phyloP scores from a whole-genome alignment of 2,797 vertebrate species.

The Ataeniobius toweri region DNA sequence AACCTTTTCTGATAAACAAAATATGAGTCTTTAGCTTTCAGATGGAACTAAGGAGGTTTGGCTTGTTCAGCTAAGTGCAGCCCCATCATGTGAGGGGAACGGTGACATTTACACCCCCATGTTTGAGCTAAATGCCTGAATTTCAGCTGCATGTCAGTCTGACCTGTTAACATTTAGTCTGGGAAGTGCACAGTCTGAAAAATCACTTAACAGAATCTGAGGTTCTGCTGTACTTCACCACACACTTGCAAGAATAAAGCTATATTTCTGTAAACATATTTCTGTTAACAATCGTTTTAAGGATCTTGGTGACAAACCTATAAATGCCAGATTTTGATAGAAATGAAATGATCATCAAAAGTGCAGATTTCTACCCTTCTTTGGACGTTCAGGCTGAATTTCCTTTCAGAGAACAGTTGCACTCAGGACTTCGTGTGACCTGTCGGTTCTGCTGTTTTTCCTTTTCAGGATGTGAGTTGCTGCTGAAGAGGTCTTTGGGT shows the following conservation, averaged over 20 bases:
- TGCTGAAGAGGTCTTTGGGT: conserved; percentile 17
- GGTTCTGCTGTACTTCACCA: neutral
- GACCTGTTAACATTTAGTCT: neutral
- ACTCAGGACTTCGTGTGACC: conserved; percentile 1
- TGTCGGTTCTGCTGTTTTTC: conserved; percentile 13
- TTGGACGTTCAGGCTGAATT: neutral
- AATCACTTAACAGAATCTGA: neutral
- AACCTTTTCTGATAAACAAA: neutral
- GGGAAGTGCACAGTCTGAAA: neutral
- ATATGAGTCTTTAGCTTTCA: neutral
- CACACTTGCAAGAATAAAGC: too few species aligned
- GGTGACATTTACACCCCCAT: neutral
- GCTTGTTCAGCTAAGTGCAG: neutral
- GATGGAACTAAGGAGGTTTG: neutral
- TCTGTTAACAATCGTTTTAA: neutral
- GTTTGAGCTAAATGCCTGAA: neutral
- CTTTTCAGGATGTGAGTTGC: conserved; percentile 24
- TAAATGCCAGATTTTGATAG: too few species aligned
- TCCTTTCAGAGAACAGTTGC: conserved; percentile 8
- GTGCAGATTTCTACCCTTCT: neutral
- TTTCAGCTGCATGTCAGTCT: neutral
- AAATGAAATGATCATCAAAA: neutral
- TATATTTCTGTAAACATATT: neutral
- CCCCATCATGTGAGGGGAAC: neutral
- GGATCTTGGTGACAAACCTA: neutral